Conservation (phyloP, 2,888 invertebrate species). For the Aproaerema taeniolella region DNA sequence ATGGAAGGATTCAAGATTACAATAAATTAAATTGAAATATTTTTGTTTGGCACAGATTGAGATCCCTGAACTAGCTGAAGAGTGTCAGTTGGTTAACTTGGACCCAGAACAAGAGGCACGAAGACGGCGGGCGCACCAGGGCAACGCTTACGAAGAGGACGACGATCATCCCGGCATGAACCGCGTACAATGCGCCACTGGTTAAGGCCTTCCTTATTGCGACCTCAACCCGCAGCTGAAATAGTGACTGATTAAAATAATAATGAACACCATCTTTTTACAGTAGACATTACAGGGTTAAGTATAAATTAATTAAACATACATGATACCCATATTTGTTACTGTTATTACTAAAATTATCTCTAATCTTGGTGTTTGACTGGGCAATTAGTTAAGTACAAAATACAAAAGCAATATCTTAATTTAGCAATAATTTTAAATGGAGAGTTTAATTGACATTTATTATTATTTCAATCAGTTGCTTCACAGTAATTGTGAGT, state of each 20-base stretch:
- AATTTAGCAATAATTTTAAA: too few relatives aligned
- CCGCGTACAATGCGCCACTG: slow-evolving; percentile 88
- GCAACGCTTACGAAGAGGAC: slow-evolving; percentile 84
- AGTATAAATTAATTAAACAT: background rate
- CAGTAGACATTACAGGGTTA: background rate
- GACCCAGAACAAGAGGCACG: slow-evolving; percentile 86
- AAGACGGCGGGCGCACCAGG: slow-evolving; percentile 80
- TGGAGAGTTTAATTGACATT: too few relatives aligned
- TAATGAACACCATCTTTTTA: background rate
- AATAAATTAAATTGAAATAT: too few relatives aligned
- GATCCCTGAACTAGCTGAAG: slow-evolving; percentile 87
- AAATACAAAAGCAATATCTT: too few relatives aligned
- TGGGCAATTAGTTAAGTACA: too few relatives aligned
- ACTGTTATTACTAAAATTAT: too few relatives aligned
- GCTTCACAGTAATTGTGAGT: too few relatives aligned
- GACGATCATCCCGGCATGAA: slow-evolving; percentile 82
- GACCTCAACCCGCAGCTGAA: background rate
- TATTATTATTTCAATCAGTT: slow-evolving; percentile 6
- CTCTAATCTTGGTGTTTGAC: too few relatives aligned
- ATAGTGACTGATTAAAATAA: slow-evolving; percentile 4
- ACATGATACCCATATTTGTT: too few relatives aligned
- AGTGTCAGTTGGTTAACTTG: slow-evolving; percentile 83
- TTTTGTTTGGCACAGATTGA: too few relatives aligned
- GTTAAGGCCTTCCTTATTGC: slow-evolving; percentile 60
- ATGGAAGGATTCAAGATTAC: too few relatives aligned